phyloP scores from a whole-genome alignment of 2,888 invertebrate genomes.

The Diaprepes abbreviatus region DNA sequence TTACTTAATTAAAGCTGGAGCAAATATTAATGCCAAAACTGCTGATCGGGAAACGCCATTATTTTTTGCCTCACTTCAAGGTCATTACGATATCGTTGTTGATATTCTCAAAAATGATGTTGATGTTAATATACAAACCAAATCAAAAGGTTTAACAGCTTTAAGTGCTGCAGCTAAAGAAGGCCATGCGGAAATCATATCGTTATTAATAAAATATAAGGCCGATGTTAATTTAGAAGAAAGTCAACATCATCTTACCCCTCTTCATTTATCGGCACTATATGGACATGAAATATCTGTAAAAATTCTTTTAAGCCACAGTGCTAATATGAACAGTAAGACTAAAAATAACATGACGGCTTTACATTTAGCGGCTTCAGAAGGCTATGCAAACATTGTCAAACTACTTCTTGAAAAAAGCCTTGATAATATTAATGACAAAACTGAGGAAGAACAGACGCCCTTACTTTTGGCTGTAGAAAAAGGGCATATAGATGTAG shows the following conservation, averaged over 20 bases:
- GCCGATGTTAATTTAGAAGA: not conserved
- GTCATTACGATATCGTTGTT: not conserved
- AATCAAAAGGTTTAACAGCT: not conserved
- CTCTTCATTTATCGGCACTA: not conserved
- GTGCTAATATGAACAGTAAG: not conserved
- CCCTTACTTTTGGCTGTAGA: not conserved
- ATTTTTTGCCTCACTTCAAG: slow-evolving; percentile 13
- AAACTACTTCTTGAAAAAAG: not conserved
- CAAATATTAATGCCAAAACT: slow-evolving; percentile 1
- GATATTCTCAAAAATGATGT: not conserved
- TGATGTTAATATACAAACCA: not conserved
- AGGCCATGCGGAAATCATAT: not conserved
- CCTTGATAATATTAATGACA: not conserved
- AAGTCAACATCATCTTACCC: no score
- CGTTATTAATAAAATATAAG: not conserved
- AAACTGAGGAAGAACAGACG: not conserved
- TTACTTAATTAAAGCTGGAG: not conserved
- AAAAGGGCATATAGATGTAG: not conserved
- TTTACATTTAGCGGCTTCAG: slow-evolving; percentile 5
- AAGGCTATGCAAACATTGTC: not conserved
- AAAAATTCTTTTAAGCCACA: not conserved
- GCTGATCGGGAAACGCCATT: not conserved
- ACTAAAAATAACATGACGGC: not conserved
- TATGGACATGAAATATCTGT: not conserved
- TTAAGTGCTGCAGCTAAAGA: slow-evolving; percentile 9